Evolutionary conservation across 2,113 vertebrate genomes (phyloP), one percentile per base, ranked within the genome.

Genomic region (Galeopterus variegatus): DNA sequence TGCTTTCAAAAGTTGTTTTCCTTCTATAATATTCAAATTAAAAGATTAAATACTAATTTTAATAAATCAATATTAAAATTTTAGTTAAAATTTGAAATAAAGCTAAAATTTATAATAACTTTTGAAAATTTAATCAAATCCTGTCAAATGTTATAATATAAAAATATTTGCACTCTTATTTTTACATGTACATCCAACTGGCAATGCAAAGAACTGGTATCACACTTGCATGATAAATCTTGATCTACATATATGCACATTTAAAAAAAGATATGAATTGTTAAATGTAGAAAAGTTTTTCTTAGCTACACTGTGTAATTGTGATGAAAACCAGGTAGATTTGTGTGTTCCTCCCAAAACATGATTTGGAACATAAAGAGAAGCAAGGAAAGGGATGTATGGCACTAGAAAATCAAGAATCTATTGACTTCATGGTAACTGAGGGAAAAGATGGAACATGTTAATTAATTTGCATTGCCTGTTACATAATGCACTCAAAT

Each of bases 291-390:
- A 31, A 69, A 87, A 67, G 11, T 87, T 33, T 80, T 95, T 82
- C 36, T 77, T 62, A 90, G 9, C 36, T 97, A 81, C 33, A 60
- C 72, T 93, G 10, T 83, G 10, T 26, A 64, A 65, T 72, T 36
- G 58, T 67, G 88, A 79, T 77, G 33, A 82, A 95, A 82, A 72
- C 41, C 36, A 88, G 73, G 70, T 33, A 93, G 41, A 69, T 81
- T 75, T 85, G 48, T 41, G n/a, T 70, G 45, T 76, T 24, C 52
- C n/a, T 92, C 60, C 52, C 62, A 18, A 94, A 89, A 95, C 28
- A 82, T 90, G 41, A 92, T 58, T 94, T 85, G 88, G 17, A 88
- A 82, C 54, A 95, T 15, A 77, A 65, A 88, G 54, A 79, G 36
- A 87, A 82, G 8, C 17, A 95, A 87, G 18, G 8, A 88, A 90